Evolutionary conservation across 2,888 invertebrate genomes (phyloP).

Genomic region (Halocaridina rubra): DNA sequence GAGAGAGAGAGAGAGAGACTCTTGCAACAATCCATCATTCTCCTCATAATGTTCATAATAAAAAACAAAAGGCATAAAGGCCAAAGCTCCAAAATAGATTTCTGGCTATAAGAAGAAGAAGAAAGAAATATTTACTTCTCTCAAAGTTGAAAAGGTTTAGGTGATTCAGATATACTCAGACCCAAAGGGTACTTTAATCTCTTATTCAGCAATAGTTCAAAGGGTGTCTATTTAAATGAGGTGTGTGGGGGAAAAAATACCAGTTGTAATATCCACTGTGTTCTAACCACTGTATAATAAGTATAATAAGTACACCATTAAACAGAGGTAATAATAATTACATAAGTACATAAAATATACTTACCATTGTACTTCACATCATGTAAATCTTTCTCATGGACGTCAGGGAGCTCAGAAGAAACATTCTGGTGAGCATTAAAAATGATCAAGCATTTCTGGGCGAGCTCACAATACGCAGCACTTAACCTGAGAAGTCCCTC

Average conservation of each 20-base stretch:
- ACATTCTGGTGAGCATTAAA: slow-evolving; percentile 71
- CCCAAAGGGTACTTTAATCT: too few relatives aligned
- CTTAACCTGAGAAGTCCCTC: slow-evolving; percentile 71
- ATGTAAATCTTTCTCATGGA: slow-evolving; percentile 69
- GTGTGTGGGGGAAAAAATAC: too few relatives aligned
- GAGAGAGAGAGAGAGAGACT: background rate
- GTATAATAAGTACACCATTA: background rate
- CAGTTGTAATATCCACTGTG: background rate
- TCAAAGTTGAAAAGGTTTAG: too few relatives aligned
- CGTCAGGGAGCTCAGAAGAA: slow-evolving; percentile 70
- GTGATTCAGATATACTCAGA: too few relatives aligned
- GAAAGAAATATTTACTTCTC: too few relatives aligned
- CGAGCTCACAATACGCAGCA: slow-evolving; percentile 71
- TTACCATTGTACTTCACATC: slow-evolving; percentile 70
- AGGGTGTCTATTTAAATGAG: too few relatives aligned
- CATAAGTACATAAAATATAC: background rate
- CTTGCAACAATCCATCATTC: too few relatives aligned
- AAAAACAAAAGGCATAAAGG: background rate
- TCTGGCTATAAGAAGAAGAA: background rate
- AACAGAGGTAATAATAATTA: background rate
- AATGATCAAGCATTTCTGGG: slow-evolving; percentile 70
- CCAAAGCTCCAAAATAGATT: background rate
- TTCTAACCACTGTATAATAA: background rate
- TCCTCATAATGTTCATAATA: too few relatives aligned
- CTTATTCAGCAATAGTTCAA: too few relatives aligned